phyloP scores from a whole-genome alignment of 2,888 invertebrate genomes.

The Chymomyza caudatula region DNA sequence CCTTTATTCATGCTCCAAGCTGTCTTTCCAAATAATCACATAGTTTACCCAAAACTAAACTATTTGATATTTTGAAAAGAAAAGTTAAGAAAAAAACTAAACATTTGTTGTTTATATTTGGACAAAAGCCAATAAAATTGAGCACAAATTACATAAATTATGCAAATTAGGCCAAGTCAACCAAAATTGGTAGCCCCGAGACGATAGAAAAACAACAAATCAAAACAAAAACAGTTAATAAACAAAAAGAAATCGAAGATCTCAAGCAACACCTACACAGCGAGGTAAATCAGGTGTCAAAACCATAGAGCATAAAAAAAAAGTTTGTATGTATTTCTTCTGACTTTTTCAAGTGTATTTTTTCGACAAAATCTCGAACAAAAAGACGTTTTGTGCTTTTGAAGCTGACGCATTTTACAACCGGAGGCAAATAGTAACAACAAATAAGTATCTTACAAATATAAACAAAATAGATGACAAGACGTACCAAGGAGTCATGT shows the following conservation, averaged over 20 bases:
- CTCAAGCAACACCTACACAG: conserved; percentile 44
- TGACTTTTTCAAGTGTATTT: not conserved
- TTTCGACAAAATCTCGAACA: not conserved
- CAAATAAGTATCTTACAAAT: conserved; percentile 5
- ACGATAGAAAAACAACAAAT: conserved; percentile 25
- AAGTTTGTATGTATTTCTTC: conserved; percentile 23
- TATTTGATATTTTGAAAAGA: not conserved
- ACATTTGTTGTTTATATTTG: conserved; percentile 11
- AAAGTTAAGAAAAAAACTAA: not conserved
- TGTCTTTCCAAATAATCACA: not conserved
- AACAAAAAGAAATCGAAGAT: conserved; percentile 45
- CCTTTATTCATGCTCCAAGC: not conserved
- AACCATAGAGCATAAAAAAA: conserved; percentile 9
- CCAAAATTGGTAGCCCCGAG: conserved; percentile 45
- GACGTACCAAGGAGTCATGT: conserved; percentile 32
- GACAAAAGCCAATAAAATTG: conserved; percentile 34
- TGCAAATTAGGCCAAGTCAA: conserved; percentile 55
- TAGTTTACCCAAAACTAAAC: not conserved
- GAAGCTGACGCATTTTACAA: conserved; percentile 9
- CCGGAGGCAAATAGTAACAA: conserved; percentile 20
- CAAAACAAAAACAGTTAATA: conserved; percentile 28
- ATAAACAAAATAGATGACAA: not conserved
- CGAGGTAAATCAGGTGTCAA: conserved; percentile 29
- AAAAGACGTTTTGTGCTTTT: conserved; percentile 10
- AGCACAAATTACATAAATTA: conserved; percentile 57